Evolutionary conservation across 2,113 vertebrate species (phyloP), one percentile per base, ranked within the genome.

Genomic region (Ceratotherium simum): DNA sequence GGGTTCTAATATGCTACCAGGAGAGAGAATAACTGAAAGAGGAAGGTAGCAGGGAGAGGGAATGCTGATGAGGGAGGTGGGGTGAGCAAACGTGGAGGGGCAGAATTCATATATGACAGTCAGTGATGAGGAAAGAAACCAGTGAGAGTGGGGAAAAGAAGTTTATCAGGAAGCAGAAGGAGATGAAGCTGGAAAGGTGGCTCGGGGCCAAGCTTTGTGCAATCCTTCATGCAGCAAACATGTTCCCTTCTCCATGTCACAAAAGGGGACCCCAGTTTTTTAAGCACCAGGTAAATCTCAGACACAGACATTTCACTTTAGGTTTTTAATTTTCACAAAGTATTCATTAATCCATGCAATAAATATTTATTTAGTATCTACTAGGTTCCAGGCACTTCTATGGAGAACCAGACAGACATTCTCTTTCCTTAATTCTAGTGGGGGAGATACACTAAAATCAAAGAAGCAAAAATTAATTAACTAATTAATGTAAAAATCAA

Each of bases 381-480:
- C 18, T 62, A 62, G 29, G 60, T 73, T 18, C 23, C 29, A 70
- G 72, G 20, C 39, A 48, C 6, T 58, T 12, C 36, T 48, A 2
- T 8, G 36, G 18, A 84, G 27, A 78, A 29, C 6, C 8, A 64
- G 33, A 78, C 21, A 20, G 69, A 25, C 0, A 2, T 51, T 9
- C 21, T 70, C 1, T 5, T 6, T 64, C n/a, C 25, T 92, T 65
- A 25, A 69, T 91, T 79, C 46, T 3, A 31, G 21, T 31, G 23
- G 0, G 27, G 29, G 51, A 46, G 64, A 42, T 18, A n/a, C 70
- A 72, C 23, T 23, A 31, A 92, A n/a, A 65, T 65, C 12, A 84
- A 96, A 46, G 20, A 70, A 87, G 13, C 14, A 83, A 82, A 78
- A 62, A 76, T 42, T 76, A 54, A 79, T 85, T 46, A 64, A n/a